These are phyloP conservation scores for Drosophila parvula DNA, from an alignment of 1,140 invertebrate species.

Conservation along the genomic window DNA sequence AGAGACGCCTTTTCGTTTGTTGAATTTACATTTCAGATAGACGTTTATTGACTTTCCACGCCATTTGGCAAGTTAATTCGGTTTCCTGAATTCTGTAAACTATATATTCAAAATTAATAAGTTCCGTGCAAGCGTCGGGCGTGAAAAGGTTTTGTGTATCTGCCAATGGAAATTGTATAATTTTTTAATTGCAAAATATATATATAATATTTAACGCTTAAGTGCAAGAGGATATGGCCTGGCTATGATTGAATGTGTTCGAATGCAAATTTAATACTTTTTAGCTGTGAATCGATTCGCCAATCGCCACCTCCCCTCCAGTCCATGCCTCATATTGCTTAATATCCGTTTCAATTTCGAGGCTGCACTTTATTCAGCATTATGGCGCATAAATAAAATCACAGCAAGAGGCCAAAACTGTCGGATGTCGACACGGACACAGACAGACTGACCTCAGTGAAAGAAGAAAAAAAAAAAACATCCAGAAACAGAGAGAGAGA, in stretches of 20 bases:
- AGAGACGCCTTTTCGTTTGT: slow-evolving; percentile 14
- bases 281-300: slow-evolving; percentile 25
- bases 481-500: too few relatives aligned
- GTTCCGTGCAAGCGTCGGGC: slow-evolving; percentile 2
- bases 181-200: slow-evolving; percentile 48
- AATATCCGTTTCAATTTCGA: slow-evolving; percentile 69
- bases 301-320: neutral
- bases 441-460: slow-evolving; percentile 18
- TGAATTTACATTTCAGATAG: slow-evolving; percentile 42
- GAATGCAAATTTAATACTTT: slow-evolving; percentile 42
- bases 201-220: slow-evolving; percentile 37
- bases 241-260: slow-evolving; percentile 36
- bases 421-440: slow-evolving; percentile 34
- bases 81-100: slow-evolving; percentile 37
- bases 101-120: slow-evolving; percentile 49
- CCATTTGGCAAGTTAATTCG: slow-evolving; percentile 49
- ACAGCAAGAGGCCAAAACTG: slow-evolving; percentile 48
- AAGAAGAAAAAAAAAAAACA: slow-evolving; percentile 2
- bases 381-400: slow-evolving; percentile 72
- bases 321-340: slow-evolving; percentile 47
- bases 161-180: slow-evolving; percentile 18
- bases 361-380: slow-evolving; percentile 62
- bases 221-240: slow-evolving; percentile 25
- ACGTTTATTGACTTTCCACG: slow-evolving; percentile 48
- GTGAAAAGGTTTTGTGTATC: neutral